A percentile compares a stretch with the other conserved stretches of the same genome.
These are phyloP conservation scores for Horisme vitalbata DNA, from an alignment of 2,888 invertebrate species.

Conservation along the genomic window DNA sequence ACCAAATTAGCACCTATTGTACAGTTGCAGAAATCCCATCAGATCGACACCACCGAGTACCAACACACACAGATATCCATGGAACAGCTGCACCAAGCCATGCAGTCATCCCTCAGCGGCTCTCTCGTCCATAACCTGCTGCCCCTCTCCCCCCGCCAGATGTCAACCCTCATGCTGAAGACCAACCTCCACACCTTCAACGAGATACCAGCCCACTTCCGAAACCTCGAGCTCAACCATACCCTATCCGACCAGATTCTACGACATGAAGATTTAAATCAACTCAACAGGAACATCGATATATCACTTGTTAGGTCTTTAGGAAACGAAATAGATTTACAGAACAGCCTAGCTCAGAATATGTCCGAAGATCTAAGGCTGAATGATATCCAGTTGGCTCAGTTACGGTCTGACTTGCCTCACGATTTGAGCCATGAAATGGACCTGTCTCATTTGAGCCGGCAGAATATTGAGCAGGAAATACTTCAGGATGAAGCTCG, in stretches of 20 bases:
- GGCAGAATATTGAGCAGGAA: constrained; percentile 52
- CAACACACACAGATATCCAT: constrained; percentile 68
- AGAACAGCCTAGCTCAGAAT: constrained; percentile 54
- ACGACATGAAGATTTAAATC: constrained; percentile 45
- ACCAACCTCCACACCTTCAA: constrained; percentile 61
- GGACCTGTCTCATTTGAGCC: constrained; percentile 54
- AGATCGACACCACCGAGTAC: constrained; percentile 60
- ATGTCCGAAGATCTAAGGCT: constrained; percentile 55
- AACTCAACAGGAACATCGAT: constrained; percentile 54
- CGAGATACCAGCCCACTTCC: constrained; percentile 64
- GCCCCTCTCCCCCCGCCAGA: constrained; percentile 68
- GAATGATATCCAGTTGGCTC: constrained; percentile 43
- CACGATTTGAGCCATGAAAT: constrained; percentile 57
- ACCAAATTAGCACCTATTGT: no score
- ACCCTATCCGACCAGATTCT: constrained; percentile 39
- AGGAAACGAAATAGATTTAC: constrained; percentile 40
- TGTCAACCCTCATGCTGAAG: constrained; percentile 72
- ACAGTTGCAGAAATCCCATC: constrained; percentile 70
- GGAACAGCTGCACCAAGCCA: constrained; percentile 73
- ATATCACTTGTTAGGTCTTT: constrained; percentile 38
- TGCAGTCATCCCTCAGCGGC: constrained; percentile 62
- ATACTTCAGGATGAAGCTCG: constrained; percentile 45
- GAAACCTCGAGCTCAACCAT: constrained; percentile 57
- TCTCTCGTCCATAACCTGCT: constrained; percentile 66
- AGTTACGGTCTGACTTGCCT: constrained; percentile 45